Conservation (phyloP, 1,140 invertebrate species). For the Pseudomyrmex dendroicus region DNA sequence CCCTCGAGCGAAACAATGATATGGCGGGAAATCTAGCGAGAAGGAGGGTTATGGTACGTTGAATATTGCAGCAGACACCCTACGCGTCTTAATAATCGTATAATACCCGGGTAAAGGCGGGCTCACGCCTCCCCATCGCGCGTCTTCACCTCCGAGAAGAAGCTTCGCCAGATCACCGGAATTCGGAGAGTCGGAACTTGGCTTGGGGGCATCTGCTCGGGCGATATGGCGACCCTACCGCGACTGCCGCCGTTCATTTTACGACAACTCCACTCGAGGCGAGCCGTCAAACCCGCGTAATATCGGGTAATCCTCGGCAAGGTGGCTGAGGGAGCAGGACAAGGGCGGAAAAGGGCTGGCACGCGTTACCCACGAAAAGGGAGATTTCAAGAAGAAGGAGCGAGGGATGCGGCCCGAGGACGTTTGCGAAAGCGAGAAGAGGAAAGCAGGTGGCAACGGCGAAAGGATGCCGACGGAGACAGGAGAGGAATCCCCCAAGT, state of each 20-base stretch:
- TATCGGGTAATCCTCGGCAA: constrained; percentile 74
- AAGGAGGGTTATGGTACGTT: neutral
- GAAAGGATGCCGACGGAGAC: constrained; percentile 16
- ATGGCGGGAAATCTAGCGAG: neutral
- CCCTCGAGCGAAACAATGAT: constrained; percentile 38
- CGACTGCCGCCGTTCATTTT: constrained; percentile 69
- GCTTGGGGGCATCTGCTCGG: constrained; percentile 42
- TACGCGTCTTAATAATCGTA: constrained; percentile 65
- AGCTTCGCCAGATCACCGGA: constrained; percentile 17
- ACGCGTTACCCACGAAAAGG: constrained; percentile 47
- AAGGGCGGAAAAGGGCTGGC: constrained; percentile 39
- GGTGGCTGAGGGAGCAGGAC: constrained; percentile 51
- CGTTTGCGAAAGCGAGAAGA: neutral
- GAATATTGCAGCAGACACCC: constrained; percentile 36
- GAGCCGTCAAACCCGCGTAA: constrained; percentile 73
- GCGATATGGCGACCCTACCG: constrained; percentile 34
- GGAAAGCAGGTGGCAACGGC: constrained; percentile 22
- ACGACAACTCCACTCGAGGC: constrained; percentile 71
- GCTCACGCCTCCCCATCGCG: constrained; percentile 43
- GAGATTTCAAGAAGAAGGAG: neutral
- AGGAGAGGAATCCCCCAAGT: constrained; percentile 62
- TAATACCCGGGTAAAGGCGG: constrained; percentile 42
- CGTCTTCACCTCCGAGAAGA: constrained; percentile 27
- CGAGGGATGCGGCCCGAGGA: neutral
- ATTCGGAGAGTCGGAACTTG: constrained; percentile 22